These are phyloP conservation scores for Ageneiosus marmoratus DNA, from an alignment of 2,113 vertebrate genomes.

Conservation along the genomic window DNA sequence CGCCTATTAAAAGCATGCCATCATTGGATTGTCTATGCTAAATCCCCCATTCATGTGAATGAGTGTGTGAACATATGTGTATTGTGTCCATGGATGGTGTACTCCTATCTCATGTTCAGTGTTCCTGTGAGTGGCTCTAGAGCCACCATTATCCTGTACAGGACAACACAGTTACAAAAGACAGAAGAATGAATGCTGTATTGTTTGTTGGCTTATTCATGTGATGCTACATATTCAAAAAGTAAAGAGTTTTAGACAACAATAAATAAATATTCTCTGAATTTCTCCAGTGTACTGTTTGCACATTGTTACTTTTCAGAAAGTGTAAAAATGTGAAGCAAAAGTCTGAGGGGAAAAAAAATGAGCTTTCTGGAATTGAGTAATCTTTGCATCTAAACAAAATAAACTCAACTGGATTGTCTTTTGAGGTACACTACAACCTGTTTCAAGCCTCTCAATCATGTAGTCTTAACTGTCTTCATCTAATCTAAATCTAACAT, in stretches of 20 bases:
- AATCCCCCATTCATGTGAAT: neutral
- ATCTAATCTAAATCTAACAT: conserved; percentile 64
- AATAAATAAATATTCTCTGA: conserved; percentile 4
- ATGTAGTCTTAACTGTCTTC: conserved; percentile 54
- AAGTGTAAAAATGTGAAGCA: neutral
- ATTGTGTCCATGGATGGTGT: neutral
- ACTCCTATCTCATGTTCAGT: neutral
- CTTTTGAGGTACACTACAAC: conserved; percentile 25
- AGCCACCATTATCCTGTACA: neutral
- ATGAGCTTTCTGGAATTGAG: conserved; percentile 1
- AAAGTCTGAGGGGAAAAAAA: neutral
- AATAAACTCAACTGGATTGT: neutral
- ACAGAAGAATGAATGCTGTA: neutral
- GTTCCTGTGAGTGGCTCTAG: neutral
- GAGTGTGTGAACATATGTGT: neutral
- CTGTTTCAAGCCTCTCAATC: conserved; percentile 39
- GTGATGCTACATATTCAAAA: neutral
- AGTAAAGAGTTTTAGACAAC: neutral
- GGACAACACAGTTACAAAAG: neutral
- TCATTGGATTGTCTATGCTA: neutral
- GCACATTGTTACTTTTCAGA: neutral
- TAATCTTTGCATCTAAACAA: conserved; percentile 37
- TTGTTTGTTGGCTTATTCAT: neutral
- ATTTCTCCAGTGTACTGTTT: conserved; percentile 8
- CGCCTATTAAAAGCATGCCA: neutral